Percentiles rank a stretch among this genome's conserved stretches.
Evolutionary conservation across 2,113 vertebrate genomes (phyloP).

Genomic region (Corythornis cristatus): DNA sequence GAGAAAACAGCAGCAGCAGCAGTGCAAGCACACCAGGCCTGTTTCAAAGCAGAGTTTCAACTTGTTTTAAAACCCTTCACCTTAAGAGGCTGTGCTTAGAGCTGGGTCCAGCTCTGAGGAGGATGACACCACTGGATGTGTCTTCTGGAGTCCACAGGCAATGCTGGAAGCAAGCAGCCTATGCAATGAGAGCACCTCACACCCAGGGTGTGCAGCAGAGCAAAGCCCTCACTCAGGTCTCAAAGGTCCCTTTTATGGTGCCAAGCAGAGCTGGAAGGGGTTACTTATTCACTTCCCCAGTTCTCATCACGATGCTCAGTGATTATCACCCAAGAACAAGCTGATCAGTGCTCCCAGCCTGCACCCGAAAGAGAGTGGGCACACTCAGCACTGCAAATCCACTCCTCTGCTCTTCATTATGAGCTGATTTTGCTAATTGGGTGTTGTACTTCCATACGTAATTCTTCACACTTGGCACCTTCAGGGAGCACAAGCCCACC

Average conservation of each 20-base stretch:
- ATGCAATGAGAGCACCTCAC: fast-evolving
- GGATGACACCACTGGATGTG: fast-evolving
- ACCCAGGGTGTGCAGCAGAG: neutral
- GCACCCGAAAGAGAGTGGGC: conserved; percentile 12
- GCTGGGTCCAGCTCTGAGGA: neutral
- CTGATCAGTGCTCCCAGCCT: neutral
- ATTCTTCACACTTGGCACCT: conserved; percentile 16
- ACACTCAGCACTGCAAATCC: neutral
- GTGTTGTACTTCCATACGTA: neutral
- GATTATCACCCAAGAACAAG: conserved; percentile 3
- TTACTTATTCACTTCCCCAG: neutral
- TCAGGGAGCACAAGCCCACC: neutral
- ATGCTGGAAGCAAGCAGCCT: neutral
- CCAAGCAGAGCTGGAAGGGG: neutral
- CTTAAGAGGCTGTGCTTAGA: neutral
- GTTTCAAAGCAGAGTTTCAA: neutral
- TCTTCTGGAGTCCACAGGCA: neutral
- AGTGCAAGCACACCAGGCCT: neutral
- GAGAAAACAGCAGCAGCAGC: conserved; percentile 4
- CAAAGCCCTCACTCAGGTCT: neutral
- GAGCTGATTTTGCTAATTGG: conserved; percentile 48
- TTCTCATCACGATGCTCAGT: neutral
- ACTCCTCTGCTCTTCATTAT: conserved; percentile 45
- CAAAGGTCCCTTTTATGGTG: conserved; percentile 11
- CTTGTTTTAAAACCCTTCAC: neutral